Conservation (phyloP, 2,888 invertebrate species). For the Spilarctia lutea region DNA sequence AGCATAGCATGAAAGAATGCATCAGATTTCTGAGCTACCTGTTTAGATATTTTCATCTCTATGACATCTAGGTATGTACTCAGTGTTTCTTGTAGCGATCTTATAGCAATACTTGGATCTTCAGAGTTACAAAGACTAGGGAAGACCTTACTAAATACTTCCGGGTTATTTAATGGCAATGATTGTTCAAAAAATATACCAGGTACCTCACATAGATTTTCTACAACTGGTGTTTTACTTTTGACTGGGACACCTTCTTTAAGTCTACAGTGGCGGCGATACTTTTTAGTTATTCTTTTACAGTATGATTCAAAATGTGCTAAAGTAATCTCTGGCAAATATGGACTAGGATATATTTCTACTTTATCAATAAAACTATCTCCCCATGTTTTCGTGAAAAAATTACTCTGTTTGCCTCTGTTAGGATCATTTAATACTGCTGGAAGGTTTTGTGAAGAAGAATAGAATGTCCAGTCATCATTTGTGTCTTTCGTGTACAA, state of each 20-base stretch:
- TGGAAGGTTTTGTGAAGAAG: conserved; percentile 97
- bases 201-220: conserved; percentile 90
- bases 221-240: conserved; percentile 79
- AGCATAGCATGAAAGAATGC: conserved; percentile 99
- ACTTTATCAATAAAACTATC: conserved; percentile 96
- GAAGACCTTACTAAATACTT: conserved; percentile 95
- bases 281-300: conserved; percentile 90
- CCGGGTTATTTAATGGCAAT: conserved; percentile 92
- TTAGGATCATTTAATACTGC: conserved; percentile 98
- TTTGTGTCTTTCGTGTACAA: conserved; percentile 71
- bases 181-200: conserved; percentile 93
- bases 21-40: conserved; percentile 97
- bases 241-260: conserved; percentile 77
- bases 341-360: conserved; percentile 91
- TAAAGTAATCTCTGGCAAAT: conserved; percentile 93
- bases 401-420: conserved; percentile 95
- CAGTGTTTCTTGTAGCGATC: conserved; percentile 94
- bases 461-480: conserved; percentile 94
- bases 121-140: conserved; percentile 87
- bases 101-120: conserved; percentile 88
- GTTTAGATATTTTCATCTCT: conserved; percentile 96
- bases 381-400: conserved; percentile 99
- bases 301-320: conserved; percentile 96
- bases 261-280: conserved; percentile 87
- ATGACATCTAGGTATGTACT: conserved; percentile 98